phyloP scores from a whole-genome alignment of 2,113 vertebrate species.

The Trogon surrucura region DNA sequence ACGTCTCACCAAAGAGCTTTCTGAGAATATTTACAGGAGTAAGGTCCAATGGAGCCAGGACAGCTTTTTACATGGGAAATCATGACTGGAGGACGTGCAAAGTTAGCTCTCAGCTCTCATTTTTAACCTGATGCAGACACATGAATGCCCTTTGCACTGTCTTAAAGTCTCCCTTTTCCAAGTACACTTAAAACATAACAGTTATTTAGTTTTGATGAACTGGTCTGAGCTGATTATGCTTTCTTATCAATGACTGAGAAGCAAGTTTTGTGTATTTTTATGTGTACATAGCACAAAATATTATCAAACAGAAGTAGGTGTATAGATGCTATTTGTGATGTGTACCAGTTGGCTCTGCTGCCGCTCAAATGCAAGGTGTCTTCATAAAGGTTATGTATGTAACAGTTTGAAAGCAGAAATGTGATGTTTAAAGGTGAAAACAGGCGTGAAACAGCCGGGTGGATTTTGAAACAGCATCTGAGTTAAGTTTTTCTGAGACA shows the following conservation, averaged over 20 bases:
- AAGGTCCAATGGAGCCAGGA: neutral
- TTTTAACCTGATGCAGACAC: neutral
- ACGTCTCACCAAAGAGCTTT: neutral
- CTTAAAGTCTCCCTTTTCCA: neutral
- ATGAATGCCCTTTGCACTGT: neutral
- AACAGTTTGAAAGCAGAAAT: constrained; percentile 39
- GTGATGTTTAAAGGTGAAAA: constrained; percentile 22
- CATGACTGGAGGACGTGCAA: neutral
- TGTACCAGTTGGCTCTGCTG: constrained; percentile 55
- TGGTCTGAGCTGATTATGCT: neutral
- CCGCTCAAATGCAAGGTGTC: constrained; percentile 1
- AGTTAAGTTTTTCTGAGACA: neutral
- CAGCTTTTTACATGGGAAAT: neutral
- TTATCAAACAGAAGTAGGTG: constrained; percentile 54
- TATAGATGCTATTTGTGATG: constrained; percentile 29
- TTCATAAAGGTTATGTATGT: constrained; percentile 16
- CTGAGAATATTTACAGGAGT: neutral
- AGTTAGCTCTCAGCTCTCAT: neutral
- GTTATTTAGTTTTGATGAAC: neutral
- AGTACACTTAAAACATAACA: neutral
- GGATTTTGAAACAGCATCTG: constrained; percentile 5
- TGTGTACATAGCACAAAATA: neutral
- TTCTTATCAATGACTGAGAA: neutral
- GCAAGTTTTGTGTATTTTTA: neutral
- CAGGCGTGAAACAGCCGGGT: neutral